Base-by-base conservation (phyloP, 2,113 vertebrate genomes). In the Phaethon lepturus region DNA sequence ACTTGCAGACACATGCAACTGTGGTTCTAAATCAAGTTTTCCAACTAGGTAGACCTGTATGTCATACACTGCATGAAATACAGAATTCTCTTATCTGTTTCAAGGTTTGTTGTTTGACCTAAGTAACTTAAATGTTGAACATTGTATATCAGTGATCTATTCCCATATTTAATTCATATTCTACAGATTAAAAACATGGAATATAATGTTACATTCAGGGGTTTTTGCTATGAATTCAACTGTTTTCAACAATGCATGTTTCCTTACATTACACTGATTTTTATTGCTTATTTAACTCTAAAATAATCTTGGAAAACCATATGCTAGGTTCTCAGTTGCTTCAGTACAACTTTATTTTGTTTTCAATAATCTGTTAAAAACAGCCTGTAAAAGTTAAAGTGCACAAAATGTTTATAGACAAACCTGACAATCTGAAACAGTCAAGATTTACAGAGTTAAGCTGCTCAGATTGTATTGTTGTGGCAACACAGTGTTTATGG, bases 361-460 rank as follows among this genome's bases (percentile, higher is more conserved):
- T 88, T 97, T 88, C 50, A 91, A 45, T 67, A 90, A 63, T 66
- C 79, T 92, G 66, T 91, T 80, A 91, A 91, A 92, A 73, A 53
- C 28, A 88, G 17, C 38, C 11, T 67, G 24, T 75, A 92, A 72
- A 96, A 92, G 35, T 66, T 90, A 80, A 69, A 95, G 86, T 47
- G 52, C 44, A 87, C 33, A 78, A 35, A 89, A 93, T 35, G 28
- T 95, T 97, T 97, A 84, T 66, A 82, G 44, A 91, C 25, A 40
- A 89, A 55, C 50, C 52, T 94, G 89, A 93, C 31, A 88, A 83
- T 5, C 13, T 31, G 33, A 94, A 97, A 92, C 33, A 68, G 74
- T 82, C 28, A 91, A 74, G 80, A 94, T 93, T 88, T 95, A 90
- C 72, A 84, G 31, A 90, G 55, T 35, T 62, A 91, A 74, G 11